These are phyloP conservation scores for Branchinecta lynchi DNA, from an alignment of 1,140 invertebrate genomes.

Conservation along the genomic window DNA sequence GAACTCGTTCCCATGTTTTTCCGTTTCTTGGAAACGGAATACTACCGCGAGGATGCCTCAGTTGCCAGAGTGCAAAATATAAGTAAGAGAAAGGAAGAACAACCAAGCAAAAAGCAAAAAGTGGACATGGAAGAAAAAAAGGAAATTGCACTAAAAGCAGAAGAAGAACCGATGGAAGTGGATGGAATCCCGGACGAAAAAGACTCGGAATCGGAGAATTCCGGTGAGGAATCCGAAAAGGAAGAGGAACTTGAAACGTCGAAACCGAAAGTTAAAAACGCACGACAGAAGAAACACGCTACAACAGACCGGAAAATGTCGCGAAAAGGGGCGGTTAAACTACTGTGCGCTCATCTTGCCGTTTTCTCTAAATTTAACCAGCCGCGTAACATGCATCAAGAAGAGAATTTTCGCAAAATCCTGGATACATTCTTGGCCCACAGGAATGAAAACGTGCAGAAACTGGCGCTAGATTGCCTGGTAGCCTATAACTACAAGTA, in stretches of 20 bases:
- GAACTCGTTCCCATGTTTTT: conserved; percentile 60
- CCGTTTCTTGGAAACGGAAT: conserved; percentile 46
- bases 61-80: conserved; percentile 29
- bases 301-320: background rate
- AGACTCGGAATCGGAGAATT: conserved; percentile 15
- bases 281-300: background rate
- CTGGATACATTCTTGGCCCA: conserved; percentile 63
- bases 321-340: conserved; percentile 26
- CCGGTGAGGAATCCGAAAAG: conserved; percentile 23
- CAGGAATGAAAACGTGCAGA: conserved; percentile 60
- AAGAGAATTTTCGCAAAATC: conserved; percentile 52
- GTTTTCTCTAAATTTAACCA: conserved; percentile 64
- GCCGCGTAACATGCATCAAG: conserved; percentile 56
- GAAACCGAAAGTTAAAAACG: conserved; percentile 18
- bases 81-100: conserved; percentile 11
- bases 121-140: conserved; percentile 17
- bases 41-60: conserved; percentile 23
- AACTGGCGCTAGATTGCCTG: conserved; percentile 64
- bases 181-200: conserved; percentile 21
- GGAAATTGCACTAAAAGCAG: conserved; percentile 18
- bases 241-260: conserved; percentile 19
- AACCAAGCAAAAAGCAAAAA: conserved; percentile 35
- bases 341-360: conserved; percentile 51
- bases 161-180: conserved; percentile 16
- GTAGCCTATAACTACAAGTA: conserved; percentile 64